Conservation (phyloP, 2,797 vertebrate genomes). For the Taeniopygia guttata region DNA sequence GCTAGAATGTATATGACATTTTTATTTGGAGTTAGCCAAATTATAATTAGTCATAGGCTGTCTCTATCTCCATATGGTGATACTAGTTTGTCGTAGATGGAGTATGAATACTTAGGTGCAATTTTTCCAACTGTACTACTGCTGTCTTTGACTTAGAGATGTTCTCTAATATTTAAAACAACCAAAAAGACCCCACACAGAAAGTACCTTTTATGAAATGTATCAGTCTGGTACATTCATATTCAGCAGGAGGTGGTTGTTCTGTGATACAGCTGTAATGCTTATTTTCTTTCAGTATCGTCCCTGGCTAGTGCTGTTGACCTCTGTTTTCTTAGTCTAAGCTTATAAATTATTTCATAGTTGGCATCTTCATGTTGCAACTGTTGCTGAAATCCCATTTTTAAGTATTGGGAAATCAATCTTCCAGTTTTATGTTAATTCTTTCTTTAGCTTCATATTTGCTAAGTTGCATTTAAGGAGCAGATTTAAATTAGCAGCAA, state of each 20-base stretch:
- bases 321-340: background rate
- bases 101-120: background rate
- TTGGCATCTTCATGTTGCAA: background rate
- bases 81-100: background rate
- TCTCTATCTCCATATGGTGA: background rate
- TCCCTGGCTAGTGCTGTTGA: background rate
- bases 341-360: background rate
- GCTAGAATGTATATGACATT: background rate
- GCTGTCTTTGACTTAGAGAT: background rate
- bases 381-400: background rate
- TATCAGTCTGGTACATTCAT: background rate
- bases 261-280: background rate
- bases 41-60: background rate
- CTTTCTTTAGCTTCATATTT: background rate
- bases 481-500: background rate
- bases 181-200: accelerated
- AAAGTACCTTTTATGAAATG: background rate
- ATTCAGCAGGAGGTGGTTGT: background rate
- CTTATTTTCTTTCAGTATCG: background rate
- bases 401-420: background rate
- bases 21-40: background rate
- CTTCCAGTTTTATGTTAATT: background rate
- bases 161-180: background rate
- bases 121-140: background rate
- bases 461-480: background rate